Evolutionary conservation across 2,888 invertebrate genomes (phyloP).

Genomic region (Rhingia campestris): DNA sequence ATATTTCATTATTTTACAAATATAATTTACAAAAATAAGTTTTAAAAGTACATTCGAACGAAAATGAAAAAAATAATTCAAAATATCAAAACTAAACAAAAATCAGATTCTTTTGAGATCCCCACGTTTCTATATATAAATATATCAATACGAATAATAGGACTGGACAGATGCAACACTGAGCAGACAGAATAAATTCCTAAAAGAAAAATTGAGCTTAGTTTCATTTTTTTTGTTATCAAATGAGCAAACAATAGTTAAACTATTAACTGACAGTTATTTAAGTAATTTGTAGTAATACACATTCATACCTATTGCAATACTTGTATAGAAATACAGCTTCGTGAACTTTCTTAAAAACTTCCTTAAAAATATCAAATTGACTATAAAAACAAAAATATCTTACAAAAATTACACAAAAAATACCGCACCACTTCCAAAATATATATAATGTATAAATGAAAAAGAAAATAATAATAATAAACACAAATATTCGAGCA

Average conservation of each 20-base stretch:
- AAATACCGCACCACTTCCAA: constrained; percentile 54
- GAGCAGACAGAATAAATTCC: constrained; percentile 42
- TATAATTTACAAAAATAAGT: constrained; percentile 58
- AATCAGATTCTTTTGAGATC: constrained; percentile 58
- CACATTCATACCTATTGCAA: constrained; percentile 54
- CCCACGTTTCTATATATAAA: constrained; percentile 24
- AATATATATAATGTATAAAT: constrained; percentile 31
- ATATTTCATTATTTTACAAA: constrained; percentile 58
- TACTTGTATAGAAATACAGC: constrained; percentile 14
- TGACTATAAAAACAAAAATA: constrained; percentile 65
- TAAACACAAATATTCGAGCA: constrained; percentile 59
- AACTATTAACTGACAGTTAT: constrained; percentile 30
- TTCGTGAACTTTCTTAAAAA: constrained; percentile 50
- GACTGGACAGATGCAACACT: constrained; percentile 27
- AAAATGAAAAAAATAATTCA: constrained; percentile 21
- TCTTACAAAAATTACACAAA: constrained; percentile 62
- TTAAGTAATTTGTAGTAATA: constrained; percentile 28
- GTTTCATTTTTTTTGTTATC: constrained; percentile 4
- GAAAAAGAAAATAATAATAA: constrained; percentile 37
- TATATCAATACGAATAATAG: constrained; percentile 36
- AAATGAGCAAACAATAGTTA: constrained; percentile 28
- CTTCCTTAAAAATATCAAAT: constrained; percentile 48
- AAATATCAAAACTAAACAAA: constrained; percentile 36
- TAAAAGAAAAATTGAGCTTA: constrained; percentile 45
- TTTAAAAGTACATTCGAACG: constrained; percentile 43